These are phyloP conservation scores for Athalia rosae DNA, from an alignment of 2,888 invertebrate species.

Conservation along the genomic window DNA sequence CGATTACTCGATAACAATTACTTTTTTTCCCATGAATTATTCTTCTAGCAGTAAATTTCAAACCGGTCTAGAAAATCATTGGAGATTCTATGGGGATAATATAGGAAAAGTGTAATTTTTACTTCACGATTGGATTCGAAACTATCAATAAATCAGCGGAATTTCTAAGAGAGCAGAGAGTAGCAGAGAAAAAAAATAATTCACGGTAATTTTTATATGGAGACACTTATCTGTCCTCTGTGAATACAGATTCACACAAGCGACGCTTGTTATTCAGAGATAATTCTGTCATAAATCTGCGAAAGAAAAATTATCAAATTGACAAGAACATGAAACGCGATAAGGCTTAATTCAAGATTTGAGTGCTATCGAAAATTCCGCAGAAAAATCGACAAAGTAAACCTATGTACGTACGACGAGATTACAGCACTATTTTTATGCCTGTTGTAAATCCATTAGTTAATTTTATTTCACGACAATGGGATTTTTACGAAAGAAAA, in stretches of 20 bases:
- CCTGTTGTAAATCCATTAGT: too few relatives aligned
- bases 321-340: not conserved
- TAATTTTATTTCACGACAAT: not conserved
- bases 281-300: conserved; percentile 5
- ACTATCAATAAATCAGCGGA: conserved; percentile 9
- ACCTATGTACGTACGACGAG: too few relatives aligned
- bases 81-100: too few relatives aligned
- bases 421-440: too few relatives aligned
- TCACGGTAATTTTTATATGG: conserved; percentile 8
- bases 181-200: not conserved
- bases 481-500: not conserved
- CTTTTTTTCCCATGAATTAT: too few relatives aligned
- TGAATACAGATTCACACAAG: not conserved
- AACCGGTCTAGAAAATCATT: too few relatives aligned
- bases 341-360: not conserved
- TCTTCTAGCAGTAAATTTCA: too few relatives aligned
- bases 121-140: not conserved
- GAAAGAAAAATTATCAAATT: not conserved
- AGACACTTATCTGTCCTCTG: not conserved
- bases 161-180: not conserved
- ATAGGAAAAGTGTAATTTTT: too few relatives aligned
- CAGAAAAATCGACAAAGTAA: not conserved
- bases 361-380: not conserved
- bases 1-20: too few relatives aligned
- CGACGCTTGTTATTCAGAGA: conserved; percentile 14